Conservation (phyloP, 2,888 invertebrate species). For the Pristionchus arcanus region DNA sequence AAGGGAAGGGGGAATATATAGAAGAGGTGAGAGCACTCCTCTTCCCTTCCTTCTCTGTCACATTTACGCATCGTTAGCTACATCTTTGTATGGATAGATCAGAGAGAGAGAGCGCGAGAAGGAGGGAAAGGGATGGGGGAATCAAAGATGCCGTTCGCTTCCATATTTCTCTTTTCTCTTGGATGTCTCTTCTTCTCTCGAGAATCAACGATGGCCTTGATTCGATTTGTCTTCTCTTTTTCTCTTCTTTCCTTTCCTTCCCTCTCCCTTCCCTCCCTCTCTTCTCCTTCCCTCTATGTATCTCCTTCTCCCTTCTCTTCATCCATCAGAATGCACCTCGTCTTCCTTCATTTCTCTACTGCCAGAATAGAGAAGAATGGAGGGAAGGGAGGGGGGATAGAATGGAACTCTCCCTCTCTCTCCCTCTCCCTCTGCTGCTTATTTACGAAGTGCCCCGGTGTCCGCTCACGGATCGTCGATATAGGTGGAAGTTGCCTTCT, state of each 20-base stretch:
- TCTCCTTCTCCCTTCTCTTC: slow-evolving; percentile 12
- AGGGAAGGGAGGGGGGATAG: neutral
- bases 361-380: neutral
- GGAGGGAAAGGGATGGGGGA: neutral
- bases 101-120: neutral
- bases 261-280: neutral
- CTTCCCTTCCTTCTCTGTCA: neutral
- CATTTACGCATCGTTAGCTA: neutral
- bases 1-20: neutral
- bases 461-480: slow-evolving; percentile 2
- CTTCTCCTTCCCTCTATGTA: neutral
- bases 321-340: slow-evolving; percentile 27
- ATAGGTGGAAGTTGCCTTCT: slow-evolving; percentile 31
- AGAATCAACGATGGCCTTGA: slow-evolving; percentile 39
- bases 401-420: neutral
- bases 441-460: slow-evolving; percentile 21
- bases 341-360: slow-evolving; percentile 15
- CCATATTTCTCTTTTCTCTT: slow-evolving; percentile 7
- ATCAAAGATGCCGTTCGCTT: neutral
- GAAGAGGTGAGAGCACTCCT: neutral
- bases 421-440: neutral
- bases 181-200: slow-evolving; percentile 7
- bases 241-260: neutral
- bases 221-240: slow-evolving; percentile 39
- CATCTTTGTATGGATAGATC: neutral